These are phyloP conservation scores for Phrixothrix hirtus DNA, from an alignment of 2,888 invertebrate genomes.

Conservation along the genomic window DNA sequence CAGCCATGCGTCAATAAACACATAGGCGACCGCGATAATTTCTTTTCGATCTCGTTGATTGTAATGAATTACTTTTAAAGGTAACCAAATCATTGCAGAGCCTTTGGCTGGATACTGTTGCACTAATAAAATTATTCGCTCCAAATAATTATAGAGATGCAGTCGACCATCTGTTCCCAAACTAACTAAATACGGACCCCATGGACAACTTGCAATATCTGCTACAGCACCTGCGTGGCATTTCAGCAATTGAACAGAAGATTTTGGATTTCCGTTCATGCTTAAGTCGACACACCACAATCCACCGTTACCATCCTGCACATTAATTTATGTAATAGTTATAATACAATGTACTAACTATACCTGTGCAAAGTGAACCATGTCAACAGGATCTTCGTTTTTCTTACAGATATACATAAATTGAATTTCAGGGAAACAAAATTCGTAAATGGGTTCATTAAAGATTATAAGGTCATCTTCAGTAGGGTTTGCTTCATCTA, in stretches of 20 bases:
- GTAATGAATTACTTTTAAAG: constrained; percentile 67
- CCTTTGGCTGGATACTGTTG: constrained; percentile 64
- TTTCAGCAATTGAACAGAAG: constrained; percentile 61
- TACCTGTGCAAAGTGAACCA: constrained; percentile 78
- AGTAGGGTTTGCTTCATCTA: constrained; percentile 81
- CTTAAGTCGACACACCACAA: constrained; percentile 74
- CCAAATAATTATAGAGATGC: constrained; percentile 70
- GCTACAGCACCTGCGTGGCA: constrained; percentile 77
- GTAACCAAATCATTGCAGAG: constrained; percentile 70
- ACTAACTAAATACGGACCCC: constrained; percentile 70
- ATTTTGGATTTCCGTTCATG: constrained; percentile 54
- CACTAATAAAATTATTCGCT: constrained; percentile 63
- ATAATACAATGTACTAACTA: background rate
- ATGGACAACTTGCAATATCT: constrained; percentile 70
- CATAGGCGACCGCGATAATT: too few species aligned
- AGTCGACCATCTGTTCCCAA: constrained; percentile 75
- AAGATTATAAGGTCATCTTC: constrained; percentile 80
- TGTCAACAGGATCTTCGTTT: constrained; percentile 48
- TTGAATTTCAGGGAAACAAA: constrained; percentile 59
- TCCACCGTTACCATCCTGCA: constrained; percentile 83
- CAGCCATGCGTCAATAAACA: too few species aligned
- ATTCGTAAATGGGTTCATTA: constrained; percentile 84
- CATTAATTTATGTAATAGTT: constrained; percentile 15
- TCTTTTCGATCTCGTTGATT: too few species aligned
- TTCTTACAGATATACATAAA: constrained; percentile 62